Conservation (phyloP, 2,888 invertebrate species). For the Eilema sororculum region DNA sequence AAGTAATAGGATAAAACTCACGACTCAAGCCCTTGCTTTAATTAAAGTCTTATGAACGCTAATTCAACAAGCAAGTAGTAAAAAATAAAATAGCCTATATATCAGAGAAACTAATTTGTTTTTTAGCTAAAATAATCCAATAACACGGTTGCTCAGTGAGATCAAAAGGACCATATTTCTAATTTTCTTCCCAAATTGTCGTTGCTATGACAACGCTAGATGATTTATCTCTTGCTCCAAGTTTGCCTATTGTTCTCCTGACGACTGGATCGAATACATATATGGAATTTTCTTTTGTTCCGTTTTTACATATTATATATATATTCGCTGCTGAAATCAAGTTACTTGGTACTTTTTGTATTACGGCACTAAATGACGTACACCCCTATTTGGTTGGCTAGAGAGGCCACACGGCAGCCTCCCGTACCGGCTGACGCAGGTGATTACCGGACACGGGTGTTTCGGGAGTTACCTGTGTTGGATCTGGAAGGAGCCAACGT, state of each 20-base stretch:
- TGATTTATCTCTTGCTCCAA: slow-evolving; percentile 52
- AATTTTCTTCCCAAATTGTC: slow-evolving; percentile 51
- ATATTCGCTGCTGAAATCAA: slow-evolving; percentile 41
- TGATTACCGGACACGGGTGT: no score
- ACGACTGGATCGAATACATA: slow-evolving; percentile 44
- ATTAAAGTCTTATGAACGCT: no score
- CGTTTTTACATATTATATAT: slow-evolving; percentile 40
- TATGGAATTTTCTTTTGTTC: slow-evolving; percentile 49
- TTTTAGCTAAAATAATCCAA: slow-evolving; percentile 8
- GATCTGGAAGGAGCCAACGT: no score
- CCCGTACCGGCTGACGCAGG: no score
- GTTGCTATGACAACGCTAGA: slow-evolving; percentile 42
- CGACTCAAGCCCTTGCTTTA: no score
- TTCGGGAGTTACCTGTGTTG: no score
- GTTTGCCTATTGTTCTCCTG: slow-evolving; percentile 45
- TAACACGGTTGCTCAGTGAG: slow-evolving; percentile 45
- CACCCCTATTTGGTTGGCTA: neutral
- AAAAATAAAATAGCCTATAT: no score
- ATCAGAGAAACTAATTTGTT: neutral
- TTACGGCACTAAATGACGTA: neutral
- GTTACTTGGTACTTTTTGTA: neutral
- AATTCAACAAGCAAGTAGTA: no score
- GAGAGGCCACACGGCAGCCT: no score
- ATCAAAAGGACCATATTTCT: slow-evolving; percentile 54
- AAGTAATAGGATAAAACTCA: no score